Conservation (phyloP, 2,888 invertebrate genomes). For the Drosophila monieri region DNA sequence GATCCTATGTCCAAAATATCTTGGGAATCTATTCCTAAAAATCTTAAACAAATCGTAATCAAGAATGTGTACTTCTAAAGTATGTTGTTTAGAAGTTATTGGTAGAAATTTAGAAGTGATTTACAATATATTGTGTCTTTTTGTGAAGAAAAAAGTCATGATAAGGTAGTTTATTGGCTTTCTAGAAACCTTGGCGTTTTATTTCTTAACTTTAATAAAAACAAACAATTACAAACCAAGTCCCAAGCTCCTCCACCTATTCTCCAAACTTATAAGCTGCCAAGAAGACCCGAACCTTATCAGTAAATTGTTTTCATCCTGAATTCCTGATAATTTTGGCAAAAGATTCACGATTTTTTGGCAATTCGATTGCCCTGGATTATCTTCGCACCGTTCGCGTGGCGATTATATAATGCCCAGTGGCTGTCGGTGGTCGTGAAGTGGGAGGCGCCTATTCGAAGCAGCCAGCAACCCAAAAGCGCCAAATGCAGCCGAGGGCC, state of each 20-base stretch:
- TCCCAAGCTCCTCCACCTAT: neutral
- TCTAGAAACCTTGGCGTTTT: too few species aligned
- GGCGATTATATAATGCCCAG: constrained; percentile 32
- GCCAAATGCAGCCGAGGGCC: constrained; percentile 78
- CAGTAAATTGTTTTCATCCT: neutral
- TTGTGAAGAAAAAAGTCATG: too few species aligned
- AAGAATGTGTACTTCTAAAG: too few species aligned
- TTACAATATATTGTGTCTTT: too few species aligned
- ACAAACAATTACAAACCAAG: too few species aligned
- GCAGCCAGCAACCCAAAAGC: constrained; percentile 56
- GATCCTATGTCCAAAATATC: too few species aligned
- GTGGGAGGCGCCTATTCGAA: constrained; percentile 81
- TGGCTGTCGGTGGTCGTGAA: constrained; percentile 50
- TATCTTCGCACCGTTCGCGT: constrained; percentile 14
- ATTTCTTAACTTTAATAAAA: too few species aligned
- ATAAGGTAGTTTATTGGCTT: too few species aligned
- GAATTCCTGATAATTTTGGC: neutral
- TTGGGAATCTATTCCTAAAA: too few species aligned
- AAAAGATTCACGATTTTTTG: constrained; percentile 5
- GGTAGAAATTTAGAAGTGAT: too few species aligned
- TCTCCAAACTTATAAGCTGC: neutral
- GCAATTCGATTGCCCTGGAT: constrained; percentile 6
- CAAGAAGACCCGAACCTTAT: neutral
- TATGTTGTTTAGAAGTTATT: too few species aligned
- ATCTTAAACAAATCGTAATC: too few species aligned